Percentiles rank a stretch among this genome's conserved stretches.
Conservation (phyloP, 2,888 invertebrate species). For the Temnothorax rugatulus region DNA sequence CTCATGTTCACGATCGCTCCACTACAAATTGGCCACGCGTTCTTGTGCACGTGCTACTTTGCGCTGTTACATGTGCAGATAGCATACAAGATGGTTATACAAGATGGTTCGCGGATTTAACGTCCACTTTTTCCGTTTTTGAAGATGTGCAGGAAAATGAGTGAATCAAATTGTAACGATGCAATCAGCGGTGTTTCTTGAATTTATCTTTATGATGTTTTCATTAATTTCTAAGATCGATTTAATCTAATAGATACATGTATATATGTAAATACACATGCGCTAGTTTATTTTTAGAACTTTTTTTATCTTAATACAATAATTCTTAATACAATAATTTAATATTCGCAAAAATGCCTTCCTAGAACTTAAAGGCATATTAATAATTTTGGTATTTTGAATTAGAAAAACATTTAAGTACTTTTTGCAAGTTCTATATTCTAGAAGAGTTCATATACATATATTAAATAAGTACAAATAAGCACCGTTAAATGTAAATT, state of each 20-base stretch:
- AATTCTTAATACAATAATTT: background rate
- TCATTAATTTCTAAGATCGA: background rate
- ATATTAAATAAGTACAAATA: background rate
- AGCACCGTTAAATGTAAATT: constrained; percentile 32
- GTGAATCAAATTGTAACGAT: background rate
- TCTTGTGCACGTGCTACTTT: constrained; percentile 59
- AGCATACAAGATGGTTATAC: constrained; percentile 3
- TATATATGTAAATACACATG: too few species aligned
- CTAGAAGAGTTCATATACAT: background rate
- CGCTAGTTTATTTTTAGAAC: background rate
- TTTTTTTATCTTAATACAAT: background rate
- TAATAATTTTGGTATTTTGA: background rate
- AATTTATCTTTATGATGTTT: background rate
- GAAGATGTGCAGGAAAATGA: background rate
- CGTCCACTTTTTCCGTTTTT: background rate
- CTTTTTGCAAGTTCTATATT: background rate
- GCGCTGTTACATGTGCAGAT: constrained; percentile 52
- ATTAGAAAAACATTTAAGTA: background rate
- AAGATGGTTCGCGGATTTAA: background rate
- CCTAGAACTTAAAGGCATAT: background rate
- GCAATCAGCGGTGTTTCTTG: background rate
- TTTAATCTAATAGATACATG: background rate
- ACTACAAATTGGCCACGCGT: constrained; percentile 34
- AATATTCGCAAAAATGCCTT: background rate
- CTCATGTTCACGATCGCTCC: constrained; percentile 49